phyloP scores from a whole-genome alignment of 2,113 vertebrate species.

The Oriolus oriolus region DNA sequence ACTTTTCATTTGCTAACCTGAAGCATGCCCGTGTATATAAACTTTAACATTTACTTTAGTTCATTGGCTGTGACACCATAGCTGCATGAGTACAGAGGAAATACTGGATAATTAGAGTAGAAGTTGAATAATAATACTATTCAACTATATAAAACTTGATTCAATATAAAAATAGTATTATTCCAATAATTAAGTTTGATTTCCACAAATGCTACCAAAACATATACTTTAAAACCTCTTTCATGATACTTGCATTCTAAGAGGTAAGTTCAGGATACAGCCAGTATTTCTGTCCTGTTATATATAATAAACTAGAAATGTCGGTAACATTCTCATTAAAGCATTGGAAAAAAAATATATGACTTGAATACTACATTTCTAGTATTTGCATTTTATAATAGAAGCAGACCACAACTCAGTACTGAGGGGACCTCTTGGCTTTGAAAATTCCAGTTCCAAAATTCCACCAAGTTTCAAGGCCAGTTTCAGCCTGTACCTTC shows the following conservation, averaged over 20 bases:
- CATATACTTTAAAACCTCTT: background rate
- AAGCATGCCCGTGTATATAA: rapidly evolving
- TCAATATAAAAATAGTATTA: background rate
- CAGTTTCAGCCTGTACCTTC: background rate
- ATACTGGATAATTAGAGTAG: background rate
- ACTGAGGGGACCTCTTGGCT: background rate
- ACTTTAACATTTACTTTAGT: background rate
- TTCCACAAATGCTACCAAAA: background rate
- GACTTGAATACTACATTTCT: background rate
- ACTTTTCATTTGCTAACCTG: background rate
- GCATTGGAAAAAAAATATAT: background rate
- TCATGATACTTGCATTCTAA: background rate
- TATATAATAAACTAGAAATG: background rate
- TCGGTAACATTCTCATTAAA: background rate
- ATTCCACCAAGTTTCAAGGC: background rate
- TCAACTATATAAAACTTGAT: background rate
- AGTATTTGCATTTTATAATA: background rate
- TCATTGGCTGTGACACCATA: background rate
- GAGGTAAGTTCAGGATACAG: background rate
- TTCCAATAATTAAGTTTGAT: background rate
- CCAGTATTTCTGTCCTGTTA: background rate
- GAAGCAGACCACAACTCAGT: background rate
- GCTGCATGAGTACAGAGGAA: background rate
- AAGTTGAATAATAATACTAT: background rate
- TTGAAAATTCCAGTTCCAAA: background rate